Conservation (phyloP, 2,888 invertebrate genomes). For the Cheilosia soror region DNA sequence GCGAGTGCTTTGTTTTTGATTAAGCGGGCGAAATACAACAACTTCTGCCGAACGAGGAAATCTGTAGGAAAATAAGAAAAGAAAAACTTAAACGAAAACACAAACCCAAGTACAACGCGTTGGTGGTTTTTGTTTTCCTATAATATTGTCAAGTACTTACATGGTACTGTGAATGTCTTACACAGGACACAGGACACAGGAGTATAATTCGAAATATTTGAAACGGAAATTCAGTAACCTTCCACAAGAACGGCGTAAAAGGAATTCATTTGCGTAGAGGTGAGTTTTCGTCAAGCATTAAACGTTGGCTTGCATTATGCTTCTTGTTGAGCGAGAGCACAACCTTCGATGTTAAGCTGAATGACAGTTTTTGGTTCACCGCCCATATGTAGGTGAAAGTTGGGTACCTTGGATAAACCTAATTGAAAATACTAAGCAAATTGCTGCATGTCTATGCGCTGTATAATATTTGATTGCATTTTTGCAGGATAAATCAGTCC, state of each 20-base stretch:
- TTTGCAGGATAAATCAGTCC: not conserved
- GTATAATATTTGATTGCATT: too few species aligned
- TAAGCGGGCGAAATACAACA: constrained; percentile 61
- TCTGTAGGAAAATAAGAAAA: constrained; percentile 33
- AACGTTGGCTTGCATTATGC: constrained; percentile 59
- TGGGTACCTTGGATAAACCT: not conserved
- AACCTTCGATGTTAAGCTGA: constrained; percentile 1
- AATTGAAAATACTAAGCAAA: too few species aligned
- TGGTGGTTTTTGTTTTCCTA: constrained; percentile 43
- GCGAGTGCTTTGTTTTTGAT: constrained; percentile 65
- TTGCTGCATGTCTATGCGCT: too few species aligned
- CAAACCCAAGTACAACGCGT: constrained; percentile 21
- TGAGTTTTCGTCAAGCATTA: constrained; percentile 50
- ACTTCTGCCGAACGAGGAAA: constrained; percentile 41
- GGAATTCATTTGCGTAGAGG: constrained; percentile 42
- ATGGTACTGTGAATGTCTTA: constrained; percentile 48
- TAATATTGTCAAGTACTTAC: constrained; percentile 61
- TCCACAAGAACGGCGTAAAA: constrained; percentile 53
- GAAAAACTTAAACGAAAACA: constrained; percentile 5
- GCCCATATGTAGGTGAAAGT: not conserved
- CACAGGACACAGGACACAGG: constrained; percentile 18
- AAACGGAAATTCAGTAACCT: constrained; percentile 61
- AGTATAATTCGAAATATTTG: constrained; percentile 58
- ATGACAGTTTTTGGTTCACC: constrained; percentile 27
- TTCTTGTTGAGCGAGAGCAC: not conserved